phyloP scores from a whole-genome alignment of 2,113 vertebrate genomes.

The Phalacrocorax pelagicus region DNA sequence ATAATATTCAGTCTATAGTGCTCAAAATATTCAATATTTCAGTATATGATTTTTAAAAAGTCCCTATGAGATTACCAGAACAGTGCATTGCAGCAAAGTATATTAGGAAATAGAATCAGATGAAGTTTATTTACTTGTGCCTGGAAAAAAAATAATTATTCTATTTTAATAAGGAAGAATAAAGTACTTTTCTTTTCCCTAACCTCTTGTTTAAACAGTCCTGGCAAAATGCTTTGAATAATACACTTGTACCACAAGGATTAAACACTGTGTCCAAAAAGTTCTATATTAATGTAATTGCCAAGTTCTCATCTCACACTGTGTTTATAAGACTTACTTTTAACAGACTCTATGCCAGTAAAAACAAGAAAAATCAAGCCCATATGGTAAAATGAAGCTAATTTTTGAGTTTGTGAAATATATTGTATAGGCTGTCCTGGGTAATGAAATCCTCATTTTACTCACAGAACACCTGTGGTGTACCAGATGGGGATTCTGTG shows the following conservation, averaged over 20 bases:
- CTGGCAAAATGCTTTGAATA: not conserved
- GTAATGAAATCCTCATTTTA: not conserved
- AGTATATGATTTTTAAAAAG: not conserved
- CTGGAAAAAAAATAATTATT: not conserved
- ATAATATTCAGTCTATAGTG: not conserved
- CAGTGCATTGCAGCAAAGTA: not conserved
- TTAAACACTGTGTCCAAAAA: not conserved
- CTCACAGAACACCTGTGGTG: not conserved
- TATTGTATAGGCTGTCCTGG: not conserved
- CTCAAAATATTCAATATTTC: not conserved
- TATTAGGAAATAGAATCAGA: not conserved
- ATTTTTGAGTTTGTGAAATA: not conserved
- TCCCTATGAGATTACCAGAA: not conserved
- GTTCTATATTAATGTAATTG: not conserved
- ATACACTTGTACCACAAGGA: not conserved
- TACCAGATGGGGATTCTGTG: not conserved
- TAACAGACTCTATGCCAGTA: not conserved
- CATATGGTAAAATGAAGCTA: not conserved
- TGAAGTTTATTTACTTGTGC: not conserved
- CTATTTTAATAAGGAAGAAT: not conserved
- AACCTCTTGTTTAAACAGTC: not conserved
- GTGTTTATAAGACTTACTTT: not conserved
- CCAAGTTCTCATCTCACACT: not conserved
- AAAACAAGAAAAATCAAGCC: not conserved
- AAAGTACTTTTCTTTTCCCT: not conserved